Conservation (phyloP, 2,797 vertebrate genomes). For the Manis crassicaudata region DNA sequence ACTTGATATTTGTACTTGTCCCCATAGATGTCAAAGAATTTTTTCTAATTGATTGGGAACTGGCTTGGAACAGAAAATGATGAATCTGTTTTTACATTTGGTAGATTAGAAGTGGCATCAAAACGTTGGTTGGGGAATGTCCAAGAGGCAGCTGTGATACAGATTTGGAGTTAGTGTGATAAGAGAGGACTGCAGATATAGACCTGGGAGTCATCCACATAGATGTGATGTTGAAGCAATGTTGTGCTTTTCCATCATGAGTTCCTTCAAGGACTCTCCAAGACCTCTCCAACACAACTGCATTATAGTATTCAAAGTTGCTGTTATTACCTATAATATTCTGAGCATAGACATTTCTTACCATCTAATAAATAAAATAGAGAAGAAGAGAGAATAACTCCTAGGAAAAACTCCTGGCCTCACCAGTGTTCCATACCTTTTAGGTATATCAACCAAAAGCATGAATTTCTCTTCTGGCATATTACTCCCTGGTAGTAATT, state of each 20-base stretch:
- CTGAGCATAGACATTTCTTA: neutral
- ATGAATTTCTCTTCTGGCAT: slow-evolving; percentile 46
- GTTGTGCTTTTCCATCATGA: neutral
- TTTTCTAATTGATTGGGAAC: slow-evolving; percentile 10
- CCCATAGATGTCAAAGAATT: neutral
- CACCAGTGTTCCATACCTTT: slow-evolving; percentile 13
- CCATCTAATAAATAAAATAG: neutral
- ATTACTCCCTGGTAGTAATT: slow-evolving; percentile 29
- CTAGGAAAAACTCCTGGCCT: slow-evolving; percentile 52
- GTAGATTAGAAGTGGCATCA: slow-evolving; percentile 5
- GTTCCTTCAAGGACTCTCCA: neutral
- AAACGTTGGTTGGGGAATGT: slow-evolving; percentile 2
- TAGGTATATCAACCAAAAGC: slow-evolving; percentile 50
- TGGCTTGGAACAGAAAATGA: slow-evolving; percentile 28
- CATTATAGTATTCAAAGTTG: neutral
- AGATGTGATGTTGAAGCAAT: slow-evolving; percentile 34
- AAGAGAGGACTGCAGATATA: slow-evolving; percentile 49
- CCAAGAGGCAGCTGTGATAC: slow-evolving; percentile 50
- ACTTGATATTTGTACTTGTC: neutral
- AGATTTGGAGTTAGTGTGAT: slow-evolving; percentile 57
- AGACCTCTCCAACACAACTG: neutral
- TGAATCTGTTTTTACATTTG: slow-evolving; percentile 40
- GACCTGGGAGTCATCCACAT: slow-evolving; percentile 57
- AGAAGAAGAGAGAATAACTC: slow-evolving; percentile 32
- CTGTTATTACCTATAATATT: slow-evolving; percentile 16